Evolutionary conservation across 2,797 vertebrate species (phyloP), one percentile per base, ranked within the genome.

Genomic region (Notolepis coatsorum): DNA sequence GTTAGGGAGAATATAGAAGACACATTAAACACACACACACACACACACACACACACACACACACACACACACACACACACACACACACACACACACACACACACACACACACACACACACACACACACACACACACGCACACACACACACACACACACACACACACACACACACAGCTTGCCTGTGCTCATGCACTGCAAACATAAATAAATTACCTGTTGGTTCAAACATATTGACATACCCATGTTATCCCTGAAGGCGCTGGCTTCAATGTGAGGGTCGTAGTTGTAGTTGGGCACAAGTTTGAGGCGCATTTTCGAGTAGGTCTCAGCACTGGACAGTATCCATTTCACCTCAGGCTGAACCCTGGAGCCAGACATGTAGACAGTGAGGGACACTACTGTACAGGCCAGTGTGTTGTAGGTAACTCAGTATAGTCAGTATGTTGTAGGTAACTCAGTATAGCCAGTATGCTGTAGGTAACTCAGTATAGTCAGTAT

Each of bases 301-400:
- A 99, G 89, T 80, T 98, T 99, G 39, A 98, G 90, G 28, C 98
- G 93, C 98, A 99, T 99, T 47, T 97, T 92, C 2, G 97, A 98
- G 73, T 98, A 98, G 0, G 97, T 99, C 88, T 99, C 98, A 0
- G 94, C 96, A 0, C 79, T 93, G 0, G 98, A 98, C 57, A 98
- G 62, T 71, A 96, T 99, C 95, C 95, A 95, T 50, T 84, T 95
- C 12, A 94, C 91, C 65, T 91, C 81, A 0, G 93, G 84, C 0
- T 93, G 93, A 71, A 92, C 87, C 75, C 96, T 96, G 73, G 0
- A 63, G 24, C 17, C 3, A 61, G 43, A 52, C 63, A 67, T 68
- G 31, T 56, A 66, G 12, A 5, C 4, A 46, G 50, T 50, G 10
- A 17, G n/a, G 24, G 33, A 47, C 45, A 50, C 0, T 5, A 18